Conservation (phyloP, 92 coral and sea anemone genomes). For the Porites evermanni region DNA sequence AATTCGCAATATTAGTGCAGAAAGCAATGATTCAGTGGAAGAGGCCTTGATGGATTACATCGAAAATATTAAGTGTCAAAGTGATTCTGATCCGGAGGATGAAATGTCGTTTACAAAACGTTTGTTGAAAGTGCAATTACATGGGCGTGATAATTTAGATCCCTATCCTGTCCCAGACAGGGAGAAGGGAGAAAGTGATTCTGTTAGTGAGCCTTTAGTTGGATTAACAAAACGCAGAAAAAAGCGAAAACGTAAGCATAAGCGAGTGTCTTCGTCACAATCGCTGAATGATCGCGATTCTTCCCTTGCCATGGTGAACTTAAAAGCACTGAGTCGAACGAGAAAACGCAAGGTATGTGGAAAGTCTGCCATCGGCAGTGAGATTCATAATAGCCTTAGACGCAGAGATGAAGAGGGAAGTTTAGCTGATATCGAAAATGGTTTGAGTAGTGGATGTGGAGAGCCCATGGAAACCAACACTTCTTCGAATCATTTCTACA, state of each 20-base stretch:
- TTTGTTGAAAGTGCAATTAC: constrained; percentile 59
- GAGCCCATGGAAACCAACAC: constrained; percentile 44
- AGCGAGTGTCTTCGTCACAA: constrained; percentile 62
- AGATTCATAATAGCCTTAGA: constrained; percentile 58
- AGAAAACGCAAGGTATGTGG: constrained; percentile 45
- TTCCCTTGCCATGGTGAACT: constrained; percentile 26
- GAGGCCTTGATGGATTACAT: constrained; percentile 96
- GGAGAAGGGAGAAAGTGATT: constrained; percentile 85
- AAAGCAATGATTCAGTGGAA: constrained; percentile 95
- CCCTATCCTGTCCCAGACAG: constrained; percentile 83
- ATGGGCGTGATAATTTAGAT: constrained; percentile 48
- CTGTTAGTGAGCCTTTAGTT: constrained; percentile 64
- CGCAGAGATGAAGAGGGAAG: constrained; percentile 63
- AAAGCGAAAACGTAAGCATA: constrained; percentile 88
- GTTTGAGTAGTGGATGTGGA: constrained; percentile 70
- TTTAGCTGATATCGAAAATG: constrained; percentile 71
- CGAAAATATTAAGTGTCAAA: constrained; percentile 91
- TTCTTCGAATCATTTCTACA: constrained; percentile 45
- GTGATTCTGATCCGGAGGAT: constrained; percentile 92
- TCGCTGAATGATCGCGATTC: constrained; percentile 50
- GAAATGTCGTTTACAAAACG: constrained; percentile 71
- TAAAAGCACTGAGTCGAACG: constrained; percentile 34
- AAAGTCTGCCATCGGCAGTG: constrained; percentile 48
- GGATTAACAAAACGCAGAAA: constrained; percentile 77
- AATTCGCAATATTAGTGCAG: constrained; percentile 84